phyloP scores from a whole-genome alignment of 2,888 invertebrate species.

The Junonia oenone region DNA sequence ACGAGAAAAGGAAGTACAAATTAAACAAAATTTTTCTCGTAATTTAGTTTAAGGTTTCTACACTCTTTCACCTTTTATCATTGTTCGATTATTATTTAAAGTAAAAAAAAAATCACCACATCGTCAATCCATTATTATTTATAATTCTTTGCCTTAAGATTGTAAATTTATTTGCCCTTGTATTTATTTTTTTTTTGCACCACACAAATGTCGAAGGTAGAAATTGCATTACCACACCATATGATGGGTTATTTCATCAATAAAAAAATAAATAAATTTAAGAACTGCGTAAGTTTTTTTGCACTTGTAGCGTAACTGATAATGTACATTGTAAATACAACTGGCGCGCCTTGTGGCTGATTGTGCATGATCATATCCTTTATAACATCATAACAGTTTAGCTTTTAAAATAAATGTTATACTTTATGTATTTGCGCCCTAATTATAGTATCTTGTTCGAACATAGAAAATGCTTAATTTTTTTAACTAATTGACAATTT shows the following conservation, averaged over 20 bases:
- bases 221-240: neutral
- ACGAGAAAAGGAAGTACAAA: slow-evolving; percentile 72
- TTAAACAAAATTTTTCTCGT: slow-evolving; percentile 59
- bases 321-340: neutral
- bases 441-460: neutral
- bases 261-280: neutral
- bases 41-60: slow-evolving; percentile 57
- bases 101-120: slow-evolving; percentile 9
- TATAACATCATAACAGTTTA: neutral
- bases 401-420: neutral
- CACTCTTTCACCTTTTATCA: slow-evolving; percentile 15
- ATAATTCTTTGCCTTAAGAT: slow-evolving; percentile 14
- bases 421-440: neutral
- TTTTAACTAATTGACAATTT: no score
- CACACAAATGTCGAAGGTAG: neutral
- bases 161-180: slow-evolving; percentile 2
- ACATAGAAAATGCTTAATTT: neutral
- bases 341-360: neutral
- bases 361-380: neutral
- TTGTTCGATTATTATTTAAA: slow-evolving; percentile 12
- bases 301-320: slow-evolving; percentile 1
- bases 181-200: slow-evolving; percentile 11
- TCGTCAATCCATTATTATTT: slow-evolving; percentile 15
- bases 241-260: neutral
- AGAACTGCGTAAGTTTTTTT: slow-evolving; percentile 1